phyloP scores from a whole-genome alignment of 2,113 vertebrate genomes.

The Cochlearius cochlearius region DNA sequence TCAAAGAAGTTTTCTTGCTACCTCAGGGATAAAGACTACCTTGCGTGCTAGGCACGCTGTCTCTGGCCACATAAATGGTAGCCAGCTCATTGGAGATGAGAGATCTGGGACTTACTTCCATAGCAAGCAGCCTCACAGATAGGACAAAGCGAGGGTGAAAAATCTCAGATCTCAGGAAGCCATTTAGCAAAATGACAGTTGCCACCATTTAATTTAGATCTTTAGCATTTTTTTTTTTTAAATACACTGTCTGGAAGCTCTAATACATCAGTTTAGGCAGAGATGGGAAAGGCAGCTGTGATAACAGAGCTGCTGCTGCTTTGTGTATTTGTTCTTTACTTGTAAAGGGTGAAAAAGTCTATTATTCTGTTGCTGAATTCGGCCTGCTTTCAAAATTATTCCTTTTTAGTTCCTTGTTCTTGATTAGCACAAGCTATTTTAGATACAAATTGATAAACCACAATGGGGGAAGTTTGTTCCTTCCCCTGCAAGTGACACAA shows the following conservation, averaged over 20 bases:
- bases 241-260: background rate
- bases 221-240: background rate
- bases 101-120: background rate
- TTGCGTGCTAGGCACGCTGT: rapidly evolving
- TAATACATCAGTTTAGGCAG: background rate
- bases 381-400: background rate
- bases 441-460: background rate
- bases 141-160: background rate
- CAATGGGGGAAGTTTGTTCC: background rate
- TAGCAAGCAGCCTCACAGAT: background rate
- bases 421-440: background rate
- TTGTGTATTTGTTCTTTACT: background rate
- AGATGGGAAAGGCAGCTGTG: background rate
- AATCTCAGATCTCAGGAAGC: background rate
- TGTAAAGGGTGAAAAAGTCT: background rate
- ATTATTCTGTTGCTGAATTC: background rate
- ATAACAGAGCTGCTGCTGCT: background rate
- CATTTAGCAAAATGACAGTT: background rate
- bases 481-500: background rate
- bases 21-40: background rate
- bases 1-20: background rate
- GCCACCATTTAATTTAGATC: background rate
- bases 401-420: background rate
- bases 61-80: background rate
- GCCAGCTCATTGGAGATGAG: background rate